phyloP scores from a whole-genome alignment of 1,140 invertebrate genomes.

The Drosophila leontia region DNA sequence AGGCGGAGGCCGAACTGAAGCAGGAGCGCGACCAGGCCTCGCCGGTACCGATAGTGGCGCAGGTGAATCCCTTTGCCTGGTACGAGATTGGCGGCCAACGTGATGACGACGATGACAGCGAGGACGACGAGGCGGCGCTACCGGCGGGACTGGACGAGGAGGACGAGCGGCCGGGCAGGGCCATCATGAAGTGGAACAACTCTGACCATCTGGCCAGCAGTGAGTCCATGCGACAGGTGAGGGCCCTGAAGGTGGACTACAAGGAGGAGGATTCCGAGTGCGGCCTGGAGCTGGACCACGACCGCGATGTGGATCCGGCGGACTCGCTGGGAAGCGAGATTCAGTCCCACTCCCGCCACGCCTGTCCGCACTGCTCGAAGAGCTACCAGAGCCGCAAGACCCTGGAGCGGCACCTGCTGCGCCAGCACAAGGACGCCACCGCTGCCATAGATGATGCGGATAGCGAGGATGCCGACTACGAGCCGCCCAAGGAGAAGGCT shows the following conservation, averaged over 20 bases:
- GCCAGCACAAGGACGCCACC: conserved; percentile 46
- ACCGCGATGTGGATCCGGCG: conserved; percentile 7
- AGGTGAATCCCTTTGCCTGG: conserved; percentile 63
- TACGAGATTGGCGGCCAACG: conserved; percentile 47
- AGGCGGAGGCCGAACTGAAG: conserved; percentile 36
- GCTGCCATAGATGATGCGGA: conserved; percentile 13
- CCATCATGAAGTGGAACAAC: conserved; percentile 64
- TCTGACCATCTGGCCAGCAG: not conserved
- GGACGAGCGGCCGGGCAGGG: conserved; percentile 14
- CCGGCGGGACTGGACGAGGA: conserved; percentile 5
- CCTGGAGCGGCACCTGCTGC: conserved; percentile 52
- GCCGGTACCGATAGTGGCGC: conserved; percentile 18
- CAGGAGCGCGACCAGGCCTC: conserved; percentile 33
- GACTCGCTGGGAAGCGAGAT: not conserved
- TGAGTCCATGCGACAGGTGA: conserved; percentile 37
- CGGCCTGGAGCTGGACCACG: conserved; percentile 18
- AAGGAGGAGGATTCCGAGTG: conserved; percentile 58
- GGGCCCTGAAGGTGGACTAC: conserved; percentile 58
- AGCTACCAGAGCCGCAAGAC: conserved; percentile 60
- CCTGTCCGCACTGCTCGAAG: conserved; percentile 55
- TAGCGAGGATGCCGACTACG: conserved; percentile 47
- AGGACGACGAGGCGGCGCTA: conserved; percentile 7
- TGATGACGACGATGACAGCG: conserved; percentile 38
- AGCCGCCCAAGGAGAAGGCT: conserved; percentile 20
- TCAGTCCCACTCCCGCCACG: not conserved